Conservation (phyloP, 2,797 vertebrate species). For the Cacajao melanocephalus region DNA sequence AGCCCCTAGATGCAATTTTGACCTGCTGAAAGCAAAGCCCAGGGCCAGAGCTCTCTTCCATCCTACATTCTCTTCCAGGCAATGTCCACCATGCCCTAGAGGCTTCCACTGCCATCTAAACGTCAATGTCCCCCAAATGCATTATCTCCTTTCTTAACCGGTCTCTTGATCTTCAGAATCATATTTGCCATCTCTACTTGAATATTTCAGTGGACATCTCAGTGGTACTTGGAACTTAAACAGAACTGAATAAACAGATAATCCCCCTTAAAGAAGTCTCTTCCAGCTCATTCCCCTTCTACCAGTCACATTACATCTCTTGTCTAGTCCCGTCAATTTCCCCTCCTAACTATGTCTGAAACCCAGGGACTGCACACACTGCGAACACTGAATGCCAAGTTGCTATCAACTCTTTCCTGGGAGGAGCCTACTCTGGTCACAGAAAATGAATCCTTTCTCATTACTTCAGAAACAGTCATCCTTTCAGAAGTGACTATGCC, state of each 20-base stretch:
- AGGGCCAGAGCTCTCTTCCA: background rate
- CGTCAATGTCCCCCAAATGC: rapidly evolving
- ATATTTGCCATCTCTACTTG: background rate
- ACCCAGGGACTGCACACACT: rapidly evolving
- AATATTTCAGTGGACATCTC: too few species aligned
- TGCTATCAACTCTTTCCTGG: background rate
- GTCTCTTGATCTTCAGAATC: background rate
- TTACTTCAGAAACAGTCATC: rapidly evolving
- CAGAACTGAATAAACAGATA: background rate
- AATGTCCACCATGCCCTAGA: rapidly evolving
- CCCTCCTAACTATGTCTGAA: background rate
- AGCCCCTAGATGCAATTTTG: background rate
- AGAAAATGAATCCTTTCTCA: background rate
- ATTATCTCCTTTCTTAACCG: background rate
- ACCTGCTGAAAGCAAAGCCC: too few species aligned
- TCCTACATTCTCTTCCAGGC: background rate
- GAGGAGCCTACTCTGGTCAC: too few species aligned
- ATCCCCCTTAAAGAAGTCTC: background rate
- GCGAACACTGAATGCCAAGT: rapidly evolving
- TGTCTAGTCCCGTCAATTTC: background rate
- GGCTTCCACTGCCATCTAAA: background rate
- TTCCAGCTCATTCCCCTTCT: background rate
- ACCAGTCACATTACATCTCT: background rate
- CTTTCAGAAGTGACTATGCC: too few species aligned
- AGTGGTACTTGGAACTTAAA: background rate